Percentiles rank a stretch among this genome's conserved stretches.
These are phyloP conservation scores for Echeneis naucrates DNA, from an alignment of 2,797 vertebrate species.

Conservation along the genomic window DNA sequence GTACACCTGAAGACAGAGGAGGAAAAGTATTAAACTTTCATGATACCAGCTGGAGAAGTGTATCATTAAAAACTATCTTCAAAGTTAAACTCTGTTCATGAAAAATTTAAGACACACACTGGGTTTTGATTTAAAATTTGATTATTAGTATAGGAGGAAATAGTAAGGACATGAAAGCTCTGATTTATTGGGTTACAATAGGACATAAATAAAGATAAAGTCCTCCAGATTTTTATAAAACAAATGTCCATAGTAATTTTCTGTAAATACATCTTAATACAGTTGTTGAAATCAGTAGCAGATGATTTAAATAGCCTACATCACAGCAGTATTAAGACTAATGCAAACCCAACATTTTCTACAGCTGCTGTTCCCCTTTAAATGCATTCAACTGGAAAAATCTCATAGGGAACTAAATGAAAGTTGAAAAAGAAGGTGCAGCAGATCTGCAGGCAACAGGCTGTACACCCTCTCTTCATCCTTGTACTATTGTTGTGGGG, in stretches of 20 bases:
- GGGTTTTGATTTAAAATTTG: neutral
- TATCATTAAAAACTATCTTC: neutral
- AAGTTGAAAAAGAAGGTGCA: no score
- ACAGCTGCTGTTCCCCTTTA: neutral
- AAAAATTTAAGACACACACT: neutral
- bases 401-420: neutral
- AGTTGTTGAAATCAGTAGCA: neutral
- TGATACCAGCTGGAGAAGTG: neutral
- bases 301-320: neutral
- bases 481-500: neutral
- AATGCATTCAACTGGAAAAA: neutral
- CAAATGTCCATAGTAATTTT: neutral
- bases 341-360: neutral
- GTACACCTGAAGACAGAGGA: slow-evolving; percentile 84
- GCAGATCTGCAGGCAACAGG: neutral
- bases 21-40: neutral
- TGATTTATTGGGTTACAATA: neutral
- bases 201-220: neutral
- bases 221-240: no score
- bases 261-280: neutral
- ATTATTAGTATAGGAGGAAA: neutral
- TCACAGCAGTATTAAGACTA: neutral
- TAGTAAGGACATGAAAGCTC: neutral
- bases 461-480: neutral
- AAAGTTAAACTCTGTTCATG: neutral